phyloP scores from a whole-genome alignment of 1,140 invertebrate species.

The Cotesia glomerata region DNA sequence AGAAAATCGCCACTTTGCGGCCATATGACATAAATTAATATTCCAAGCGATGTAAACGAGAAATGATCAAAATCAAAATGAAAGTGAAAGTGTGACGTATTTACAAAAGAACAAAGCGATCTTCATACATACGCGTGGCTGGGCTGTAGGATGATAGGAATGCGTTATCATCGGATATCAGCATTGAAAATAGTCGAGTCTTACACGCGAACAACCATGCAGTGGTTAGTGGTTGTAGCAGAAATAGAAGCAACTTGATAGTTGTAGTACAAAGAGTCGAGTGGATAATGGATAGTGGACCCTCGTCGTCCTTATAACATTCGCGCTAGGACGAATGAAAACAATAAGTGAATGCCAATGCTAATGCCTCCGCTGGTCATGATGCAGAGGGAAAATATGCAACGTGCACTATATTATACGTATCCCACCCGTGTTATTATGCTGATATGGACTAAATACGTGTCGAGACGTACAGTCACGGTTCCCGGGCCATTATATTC shows the following conservation, averaged over 20 bases:
- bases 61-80: neutral
- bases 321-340: constrained; percentile 42
- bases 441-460: constrained; percentile 10
- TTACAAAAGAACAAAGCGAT: neutral
- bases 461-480: constrained; percentile 3
- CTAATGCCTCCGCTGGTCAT: constrained; percentile 39
- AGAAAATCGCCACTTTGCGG: too few relatives aligned
- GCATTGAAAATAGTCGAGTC: constrained; percentile 47
- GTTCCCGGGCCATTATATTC: neutral
- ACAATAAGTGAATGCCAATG: constrained; percentile 51
- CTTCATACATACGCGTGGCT: neutral
- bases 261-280: neutral
- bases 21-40: too few relatives aligned
- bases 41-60: neutral
- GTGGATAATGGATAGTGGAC: constrained; percentile 2
- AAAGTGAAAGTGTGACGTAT: neutral
- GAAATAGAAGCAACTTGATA: neutral
- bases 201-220: constrained; percentile 34
- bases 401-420: constrained; percentile 15
- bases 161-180: constrained; percentile 53
- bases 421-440: constrained; percentile 2
- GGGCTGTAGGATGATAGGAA: constrained; percentile 42
- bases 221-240: constrained; percentile 8
- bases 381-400: constrained; percentile 43
- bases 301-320: constrained; percentile 25